A percentile compares a stretch with the other conserved stretches of the same genome.
Evolutionary conservation across 2,113 vertebrate species (phyloP).

Genomic region (Aplodontia rufa): DNA sequence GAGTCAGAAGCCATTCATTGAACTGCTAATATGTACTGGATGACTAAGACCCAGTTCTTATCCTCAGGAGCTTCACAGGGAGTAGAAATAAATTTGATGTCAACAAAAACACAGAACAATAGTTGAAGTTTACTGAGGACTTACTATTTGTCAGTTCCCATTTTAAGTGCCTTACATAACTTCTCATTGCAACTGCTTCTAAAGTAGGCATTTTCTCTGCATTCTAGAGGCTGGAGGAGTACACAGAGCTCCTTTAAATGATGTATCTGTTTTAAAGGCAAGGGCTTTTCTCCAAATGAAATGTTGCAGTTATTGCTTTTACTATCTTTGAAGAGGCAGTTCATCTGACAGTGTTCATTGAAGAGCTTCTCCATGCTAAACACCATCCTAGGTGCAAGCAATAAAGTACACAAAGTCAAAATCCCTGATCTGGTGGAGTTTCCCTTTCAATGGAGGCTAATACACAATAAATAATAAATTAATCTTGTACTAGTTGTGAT

Average conservation of each 20-base stretch:
- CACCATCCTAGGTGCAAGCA: background rate
- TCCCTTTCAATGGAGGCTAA: background rate
- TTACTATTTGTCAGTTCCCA: background rate
- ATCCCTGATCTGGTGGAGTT: background rate
- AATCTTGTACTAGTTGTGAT: background rate
- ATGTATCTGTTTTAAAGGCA: accelerated
- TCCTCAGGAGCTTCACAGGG: background rate
- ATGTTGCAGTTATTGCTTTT: background rate
- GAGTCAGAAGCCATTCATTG: background rate
- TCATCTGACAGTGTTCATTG: background rate
- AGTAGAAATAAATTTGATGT: background rate
- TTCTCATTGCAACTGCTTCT: background rate
- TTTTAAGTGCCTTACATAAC: background rate
- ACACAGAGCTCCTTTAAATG: background rate
- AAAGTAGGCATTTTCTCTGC: background rate
- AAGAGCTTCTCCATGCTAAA: background rate
- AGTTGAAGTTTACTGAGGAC: background rate
- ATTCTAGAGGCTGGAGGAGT: background rate
- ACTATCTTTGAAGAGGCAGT: background rate
- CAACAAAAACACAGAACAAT: background rate
- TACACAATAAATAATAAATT: background rate
- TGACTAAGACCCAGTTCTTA: background rate
- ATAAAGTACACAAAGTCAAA: background rate
- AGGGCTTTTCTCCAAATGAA: background rate
- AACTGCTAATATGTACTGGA: background rate